Evolutionary conservation across 92 coral and sea anemone species (phyloP).

Genomic region (Epizoanthus stellaris): DNA sequence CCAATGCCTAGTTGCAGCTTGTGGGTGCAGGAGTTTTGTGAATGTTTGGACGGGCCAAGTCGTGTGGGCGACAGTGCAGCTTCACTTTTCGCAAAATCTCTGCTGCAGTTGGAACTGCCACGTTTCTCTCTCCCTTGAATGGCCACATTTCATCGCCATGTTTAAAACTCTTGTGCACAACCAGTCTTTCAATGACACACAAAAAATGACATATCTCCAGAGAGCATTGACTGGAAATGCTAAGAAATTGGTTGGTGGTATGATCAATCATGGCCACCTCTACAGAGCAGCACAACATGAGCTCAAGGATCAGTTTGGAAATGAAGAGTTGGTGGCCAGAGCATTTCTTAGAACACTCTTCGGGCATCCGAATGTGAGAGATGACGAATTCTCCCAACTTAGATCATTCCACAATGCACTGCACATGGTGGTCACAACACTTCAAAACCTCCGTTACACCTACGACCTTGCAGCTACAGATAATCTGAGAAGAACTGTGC

Average conservation of each 20-base stretch:
- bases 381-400: too few relatives aligned
- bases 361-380: slow-evolving; percentile 38
- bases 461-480: too few relatives aligned
- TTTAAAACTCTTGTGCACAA: too few relatives aligned
- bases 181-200: too few relatives aligned
- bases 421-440: slow-evolving; percentile 55
- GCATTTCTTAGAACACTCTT: slow-evolving; percentile 49
- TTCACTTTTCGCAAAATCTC: slow-evolving; percentile 5
- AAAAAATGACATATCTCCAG: slow-evolving; percentile 61
- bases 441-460: slow-evolving; percentile 59
- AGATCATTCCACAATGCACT: slow-evolving; percentile 54
- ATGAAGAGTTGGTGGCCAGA: slow-evolving; percentile 22
- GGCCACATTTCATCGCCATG: slow-evolving; percentile 39
- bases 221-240: slow-evolving; percentile 44
- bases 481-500: too few relatives aligned
- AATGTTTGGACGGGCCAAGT: background rate
- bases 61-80: background rate
- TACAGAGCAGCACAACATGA: too few relatives aligned
- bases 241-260: slow-evolving; percentile 35
- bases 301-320: slow-evolving; percentile 3
- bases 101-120: slow-evolving; percentile 40
- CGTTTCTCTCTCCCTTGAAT: slow-evolving; percentile 26
- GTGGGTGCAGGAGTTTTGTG: slow-evolving; percentile 44
- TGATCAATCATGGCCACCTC: slow-evolving; percentile 56
- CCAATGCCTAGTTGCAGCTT: too few relatives aligned